Conservation (phyloP, 1,140 invertebrate species). For the Ostrea denselamellosa region DNA sequence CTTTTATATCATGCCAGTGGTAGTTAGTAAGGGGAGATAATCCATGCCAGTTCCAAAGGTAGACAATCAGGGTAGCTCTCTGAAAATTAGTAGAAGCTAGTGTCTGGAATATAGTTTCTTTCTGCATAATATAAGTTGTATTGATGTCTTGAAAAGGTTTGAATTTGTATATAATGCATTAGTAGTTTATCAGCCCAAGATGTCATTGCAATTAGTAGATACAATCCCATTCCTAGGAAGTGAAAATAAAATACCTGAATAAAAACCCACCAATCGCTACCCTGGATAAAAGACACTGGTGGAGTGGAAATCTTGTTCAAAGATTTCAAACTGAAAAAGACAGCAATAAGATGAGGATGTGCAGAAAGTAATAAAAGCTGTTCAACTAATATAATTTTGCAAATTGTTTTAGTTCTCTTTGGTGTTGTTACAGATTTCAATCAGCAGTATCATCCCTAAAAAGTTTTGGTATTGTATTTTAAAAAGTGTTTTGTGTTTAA, state of each 20-base stretch:
- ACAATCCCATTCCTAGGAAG: slow-evolving; percentile 41
- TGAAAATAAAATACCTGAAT: slow-evolving; percentile 43
- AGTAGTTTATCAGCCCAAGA: slow-evolving; percentile 23
- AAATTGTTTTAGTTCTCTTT: not conserved
- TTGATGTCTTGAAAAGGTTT: slow-evolving; percentile 1
- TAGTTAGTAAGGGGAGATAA: slow-evolving; percentile 43
- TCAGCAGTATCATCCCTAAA: not conserved
- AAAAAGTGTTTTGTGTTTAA: not conserved
- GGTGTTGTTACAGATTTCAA: not conserved
- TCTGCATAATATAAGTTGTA: slow-evolving; percentile 23
- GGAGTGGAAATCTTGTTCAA: slow-evolving; percentile 33
- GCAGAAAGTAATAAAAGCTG: slow-evolving; percentile 29
- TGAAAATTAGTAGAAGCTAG: slow-evolving; percentile 42
- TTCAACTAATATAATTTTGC: slow-evolving; percentile 6
- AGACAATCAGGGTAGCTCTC: slow-evolving; percentile 25
- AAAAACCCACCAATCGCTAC: slow-evolving; percentile 18
- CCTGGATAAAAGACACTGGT: slow-evolving; percentile 34
- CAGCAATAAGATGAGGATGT: slow-evolving; percentile 41
- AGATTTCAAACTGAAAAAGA: slow-evolving; percentile 44
- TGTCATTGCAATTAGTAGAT: slow-evolving; percentile 42
- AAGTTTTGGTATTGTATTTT: not conserved
- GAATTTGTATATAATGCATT: slow-evolving; percentile 31
- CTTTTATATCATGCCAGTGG: slow-evolving; percentile 23
- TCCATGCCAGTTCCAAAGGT: slow-evolving; percentile 26
- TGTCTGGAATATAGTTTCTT: slow-evolving; percentile 28